A percentile compares a stretch with the other conserved stretches of the same genome.
Evolutionary conservation across 2,888 invertebrate genomes (phyloP).

Genomic region (Acleris cristana): DNA sequence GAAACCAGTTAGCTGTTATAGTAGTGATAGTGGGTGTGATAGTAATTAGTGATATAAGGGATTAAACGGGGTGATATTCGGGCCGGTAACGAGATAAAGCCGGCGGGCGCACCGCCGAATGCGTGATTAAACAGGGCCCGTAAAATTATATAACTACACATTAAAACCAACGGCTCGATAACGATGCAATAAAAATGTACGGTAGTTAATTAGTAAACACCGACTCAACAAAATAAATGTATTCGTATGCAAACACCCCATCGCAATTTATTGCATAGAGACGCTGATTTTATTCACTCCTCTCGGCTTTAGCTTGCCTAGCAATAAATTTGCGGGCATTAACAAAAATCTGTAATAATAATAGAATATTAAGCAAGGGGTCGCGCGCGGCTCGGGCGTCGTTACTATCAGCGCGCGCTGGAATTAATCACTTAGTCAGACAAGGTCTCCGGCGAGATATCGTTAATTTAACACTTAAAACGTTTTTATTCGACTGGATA

Average conservation of each 20-base stretch:
- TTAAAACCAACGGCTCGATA: slow-evolving; percentile 26
- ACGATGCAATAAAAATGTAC: not conserved
- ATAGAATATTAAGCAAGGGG: slow-evolving; percentile 36
- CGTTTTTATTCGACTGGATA: slow-evolving; percentile 82
- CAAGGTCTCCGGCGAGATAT: slow-evolving; percentile 76
- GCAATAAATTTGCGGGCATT: slow-evolving; percentile 35
- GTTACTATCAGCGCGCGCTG: slow-evolving; percentile 62
- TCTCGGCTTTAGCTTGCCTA: slow-evolving; percentile 31
- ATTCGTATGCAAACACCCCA: slow-evolving; percentile 13
- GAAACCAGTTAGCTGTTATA: too few relatives aligned
- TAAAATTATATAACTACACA: slow-evolving; percentile 33
- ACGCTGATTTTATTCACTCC: slow-evolving; percentile 31
- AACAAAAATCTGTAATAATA: slow-evolving; percentile 38
- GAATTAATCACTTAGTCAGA: slow-evolving; percentile 77
- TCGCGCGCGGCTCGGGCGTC: slow-evolving; percentile 48
- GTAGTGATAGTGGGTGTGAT: not conserved
- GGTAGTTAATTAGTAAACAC: slow-evolving; percentile 9
- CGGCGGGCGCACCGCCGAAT: slow-evolving; percentile 29
- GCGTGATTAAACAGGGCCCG: slow-evolving; percentile 35
- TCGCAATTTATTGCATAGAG: slow-evolving; percentile 25
- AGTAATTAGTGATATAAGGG: slow-evolving; percentile 16
- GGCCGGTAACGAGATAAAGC: slow-evolving; percentile 40
- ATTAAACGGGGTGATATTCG: slow-evolving; percentile 25
- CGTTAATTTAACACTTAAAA: slow-evolving; percentile 83
- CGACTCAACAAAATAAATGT: slow-evolving; percentile 24